Conservation (phyloP, 2,113 vertebrate genomes). For the Tretioscincus oriximinensis region DNA sequence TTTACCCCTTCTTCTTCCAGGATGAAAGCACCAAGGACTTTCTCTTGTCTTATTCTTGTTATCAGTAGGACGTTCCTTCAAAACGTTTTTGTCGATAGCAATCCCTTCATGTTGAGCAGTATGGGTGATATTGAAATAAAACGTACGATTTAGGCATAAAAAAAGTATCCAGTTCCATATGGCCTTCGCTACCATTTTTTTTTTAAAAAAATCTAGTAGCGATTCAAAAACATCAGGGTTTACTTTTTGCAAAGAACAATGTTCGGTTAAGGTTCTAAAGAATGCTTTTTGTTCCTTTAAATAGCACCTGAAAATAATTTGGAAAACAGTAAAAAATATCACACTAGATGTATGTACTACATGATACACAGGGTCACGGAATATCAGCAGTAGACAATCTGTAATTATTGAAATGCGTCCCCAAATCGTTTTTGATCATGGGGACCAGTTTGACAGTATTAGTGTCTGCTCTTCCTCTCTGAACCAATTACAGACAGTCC, state of each 20-base stretch:
- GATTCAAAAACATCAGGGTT: conserved; percentile 23
- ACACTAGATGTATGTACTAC: neutral
- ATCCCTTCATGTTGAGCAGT: conserved; percentile 19
- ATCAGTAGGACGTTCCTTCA: conserved; percentile 44
- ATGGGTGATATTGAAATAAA: conserved; percentile 13
- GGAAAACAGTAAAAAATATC: neutral
- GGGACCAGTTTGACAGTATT: no score
- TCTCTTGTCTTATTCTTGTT: conserved; percentile 56
- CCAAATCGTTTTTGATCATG: neutral
- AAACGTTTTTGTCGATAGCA: conserved; percentile 26
- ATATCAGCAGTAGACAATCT: neutral
- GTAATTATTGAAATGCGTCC: neutral
- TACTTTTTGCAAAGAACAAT: conserved; percentile 50
- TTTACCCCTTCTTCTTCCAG: conserved; percentile 40
- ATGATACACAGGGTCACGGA: neutral
- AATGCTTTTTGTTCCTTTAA: conserved; percentile 36
- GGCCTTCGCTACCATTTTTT: conserved; percentile 37
- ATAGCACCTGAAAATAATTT: neutral
- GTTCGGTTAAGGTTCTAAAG: conserved; percentile 30
- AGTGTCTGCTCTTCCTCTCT: no score
- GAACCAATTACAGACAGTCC: no score
- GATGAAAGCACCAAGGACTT: conserved; percentile 15
- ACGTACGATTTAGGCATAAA: conserved; percentile 42
- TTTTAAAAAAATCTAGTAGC: conserved; percentile 25
- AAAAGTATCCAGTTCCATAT: conserved; percentile 51